Evolutionary conservation across 1,140 invertebrate species (phyloP), one percentile per base, ranked within the genome.

Genomic region (Gryon sp.): DNA sequence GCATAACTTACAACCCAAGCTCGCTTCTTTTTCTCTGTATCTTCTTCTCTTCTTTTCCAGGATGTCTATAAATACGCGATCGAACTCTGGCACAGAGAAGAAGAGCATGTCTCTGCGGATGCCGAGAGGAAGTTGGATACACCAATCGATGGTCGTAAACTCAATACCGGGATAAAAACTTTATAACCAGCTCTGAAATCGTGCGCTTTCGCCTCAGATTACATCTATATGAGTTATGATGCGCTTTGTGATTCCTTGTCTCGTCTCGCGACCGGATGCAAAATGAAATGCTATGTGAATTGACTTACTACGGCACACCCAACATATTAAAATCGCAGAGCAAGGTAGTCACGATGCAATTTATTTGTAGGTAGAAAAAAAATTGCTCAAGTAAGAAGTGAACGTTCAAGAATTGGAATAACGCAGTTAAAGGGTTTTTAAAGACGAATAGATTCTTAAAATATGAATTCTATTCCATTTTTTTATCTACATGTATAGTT

Each of bases 41-140:
- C 46, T 62, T 74, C 40, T 26, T 78, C 74, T 66, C 82, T 81
- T 79, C 80, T 85, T 80, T 79, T 80, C 79, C 78, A 80, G 75
- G 82, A 82, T 83, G 75, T 83, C 82, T 83, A 83, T 83, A 82
- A 83, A 83, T 83, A 83, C 78, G 68, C 36, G 73, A 83, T 83
- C 76, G 77, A 80, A 80, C 69, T 75, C 59, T 66, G 53, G 78
- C 11, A 26, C 50, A 38, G 59, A 38, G 40, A 22, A 41, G 48
- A 55, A 9, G 30, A 36, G 22, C 9, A 30, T 50, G 41, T 72
- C 66, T 59, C 43, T 43, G 52, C 63, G 63, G 32, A 73, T 19
- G 30, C 16, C 19, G 38, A 14, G 24, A 66, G 65, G 53, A 68
- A 69, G 65, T 66, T n/a, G n/a, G 60, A 45, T 45, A 28, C 46